Base-by-base conservation (phyloP, 2,797 vertebrate genomes). In the Zenarchopterus dispar region DNA sequence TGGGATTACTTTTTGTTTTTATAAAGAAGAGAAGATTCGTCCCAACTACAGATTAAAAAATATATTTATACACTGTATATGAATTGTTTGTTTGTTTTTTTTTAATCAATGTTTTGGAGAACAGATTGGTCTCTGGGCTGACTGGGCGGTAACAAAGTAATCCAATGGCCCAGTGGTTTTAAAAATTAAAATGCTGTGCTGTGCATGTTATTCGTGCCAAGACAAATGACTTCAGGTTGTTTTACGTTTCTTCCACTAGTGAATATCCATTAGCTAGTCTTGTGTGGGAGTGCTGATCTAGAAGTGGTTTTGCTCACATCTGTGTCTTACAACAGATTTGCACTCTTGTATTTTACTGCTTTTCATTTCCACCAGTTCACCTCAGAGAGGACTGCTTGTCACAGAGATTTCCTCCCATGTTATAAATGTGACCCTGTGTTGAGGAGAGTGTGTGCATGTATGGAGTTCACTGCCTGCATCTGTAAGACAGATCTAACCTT, bases 121-220 rank as follows among this genome's bases (percentile, higher is more conserved):
- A 75, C 67, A 47, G 78, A 2, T 67, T 75, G 77, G 49, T 77
- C 71, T 75, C 48, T 10, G 48, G 44, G 59, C 54, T 81, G 81
- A 75, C 76, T 74, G 23, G 47, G 45, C 60, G 77, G 47, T 69
- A 77, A 82, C 75, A 15, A 80, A 85, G 70, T 81, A 80, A 80
- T 70, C 77, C 62, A 80, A 73, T 51, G 72, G 74, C 81, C 75
- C 81, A 58, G 70, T 85, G 65, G 80, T 73, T 89, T 77, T 70
- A 77, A 54, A 78, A 77, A 84, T 84, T 77, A 84, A 77, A 84
- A 63, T 44, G 59, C 64, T 71, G 43, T 44, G 59, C 64, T 71
- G 43, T 8, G 62, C 66, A 67, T 80, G 81, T 86, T 78, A 82
- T 86, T 88, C 79, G 77, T 62, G 56, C 50, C 2, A 21, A 57